Evolutionary conservation across 1,140 invertebrate genomes (phyloP), one percentile per base, ranked within the genome.

Genomic region (Ooceraea biroi): DNA sequence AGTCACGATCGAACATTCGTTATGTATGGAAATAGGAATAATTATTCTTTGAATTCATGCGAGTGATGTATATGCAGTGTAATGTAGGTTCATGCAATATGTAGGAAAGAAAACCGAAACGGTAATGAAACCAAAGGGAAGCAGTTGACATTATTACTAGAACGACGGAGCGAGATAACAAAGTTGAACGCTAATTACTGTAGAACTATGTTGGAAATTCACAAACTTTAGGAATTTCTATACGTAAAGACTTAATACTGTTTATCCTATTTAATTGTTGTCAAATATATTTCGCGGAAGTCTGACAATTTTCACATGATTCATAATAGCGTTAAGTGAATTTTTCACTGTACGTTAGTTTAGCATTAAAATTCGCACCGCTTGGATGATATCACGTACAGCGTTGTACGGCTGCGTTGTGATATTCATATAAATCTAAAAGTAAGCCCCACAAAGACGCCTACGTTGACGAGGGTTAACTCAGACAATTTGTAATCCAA

Each of bases 1-100:
- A 88, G 85, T 77, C 86, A 87, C 74, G 86, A 84, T 69, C 19
- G 57, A 82, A 61, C 50, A 19, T 82, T 82, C 73, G 52, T 61
- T 66, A 68, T 44, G 46, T 41, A 61, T 36, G n/a, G 8, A 50
- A 72, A 57, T 68, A n/a, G 74, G 25, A 73, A 61, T 63, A 82
- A 82, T 82, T 85, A 46, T 86, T 58, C 57, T 82, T 44, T 61
- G 55, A 76, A 68, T 60, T 65, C 69, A 60, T 55, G 73, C 72
- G 44, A 57, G 57, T 12, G n/a, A 36, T 65, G 44, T 86, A 66
- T 83, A 57, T 52, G 30, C 27, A 14, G 19, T 41, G 10, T 50
- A 65, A 74, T 25, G 57, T 36, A 74, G 61, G 25, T 30, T 14
- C 14, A 17, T 17, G 22, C 5, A 48, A 48, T 65, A 48, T 48